Percentiles rank a stretch among this genome's conserved stretches.
phyloP scores from a whole-genome alignment of 2,888 invertebrate genomes.

The Leucophenga montana region DNA sequence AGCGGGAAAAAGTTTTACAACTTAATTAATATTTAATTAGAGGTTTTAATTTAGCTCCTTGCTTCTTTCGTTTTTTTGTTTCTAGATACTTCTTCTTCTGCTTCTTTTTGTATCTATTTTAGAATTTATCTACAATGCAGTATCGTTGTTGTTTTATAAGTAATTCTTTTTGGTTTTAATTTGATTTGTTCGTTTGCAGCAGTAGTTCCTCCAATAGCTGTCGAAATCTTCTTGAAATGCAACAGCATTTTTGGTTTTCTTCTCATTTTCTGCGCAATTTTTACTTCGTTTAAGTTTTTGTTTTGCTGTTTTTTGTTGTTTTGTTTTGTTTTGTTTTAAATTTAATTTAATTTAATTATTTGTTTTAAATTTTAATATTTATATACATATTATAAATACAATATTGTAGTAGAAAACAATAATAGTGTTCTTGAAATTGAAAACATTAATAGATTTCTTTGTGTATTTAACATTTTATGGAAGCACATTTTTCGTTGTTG shows the following conservation, averaged over 20 bases:
- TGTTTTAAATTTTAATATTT: neutral
- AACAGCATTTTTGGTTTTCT: slow-evolving; percentile 50
- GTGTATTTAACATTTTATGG: slow-evolving; percentile 30
- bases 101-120: slow-evolving; percentile 26
- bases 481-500: slow-evolving; percentile 42
- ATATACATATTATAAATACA: neutral
- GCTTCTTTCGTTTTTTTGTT: slow-evolving; percentile 31
- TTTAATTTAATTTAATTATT: neutral
- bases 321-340: slow-evolving; percentile 9
- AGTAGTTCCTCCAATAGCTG: slow-evolving; percentile 37
- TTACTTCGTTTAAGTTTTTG: too few species aligned
- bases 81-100: slow-evolving; percentile 48
- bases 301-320: slow-evolving; percentile 22
- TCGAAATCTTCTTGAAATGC: slow-evolving; percentile 31
- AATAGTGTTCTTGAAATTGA: neutral
- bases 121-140: slow-evolving; percentile 33
- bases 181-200: slow-evolving; percentile 25
- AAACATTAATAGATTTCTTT: slow-evolving; percentile 15
- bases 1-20: slow-evolving; percentile 23
- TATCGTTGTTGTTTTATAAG: slow-evolving; percentile 36
- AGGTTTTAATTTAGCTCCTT: neutral
- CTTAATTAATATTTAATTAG: slow-evolving; percentile 19
- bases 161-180: slow-evolving; percentile 22
- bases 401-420: neutral
- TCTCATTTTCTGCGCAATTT: neutral